Evolutionary conservation across 2,888 invertebrate species (phyloP).

Genomic region (Mesochorus sp.): DNA sequence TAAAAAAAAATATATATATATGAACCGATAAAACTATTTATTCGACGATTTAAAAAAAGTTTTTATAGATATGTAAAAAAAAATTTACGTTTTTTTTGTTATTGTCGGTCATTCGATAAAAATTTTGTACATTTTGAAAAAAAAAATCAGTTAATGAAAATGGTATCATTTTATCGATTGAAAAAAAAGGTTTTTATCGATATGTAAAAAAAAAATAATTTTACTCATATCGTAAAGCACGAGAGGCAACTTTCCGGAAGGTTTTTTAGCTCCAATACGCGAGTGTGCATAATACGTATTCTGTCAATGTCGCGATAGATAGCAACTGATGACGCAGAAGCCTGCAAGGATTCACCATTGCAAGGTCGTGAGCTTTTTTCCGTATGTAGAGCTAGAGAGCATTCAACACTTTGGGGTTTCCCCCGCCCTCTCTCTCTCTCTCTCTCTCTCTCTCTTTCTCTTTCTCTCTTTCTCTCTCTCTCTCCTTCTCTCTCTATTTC

Average conservation of each 20-base stretch:
- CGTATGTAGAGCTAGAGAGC: constrained; percentile 49
- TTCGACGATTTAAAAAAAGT: no score
- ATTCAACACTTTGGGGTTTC: constrained; percentile 71
- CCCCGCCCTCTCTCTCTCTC: no score
- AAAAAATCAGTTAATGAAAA: no score
- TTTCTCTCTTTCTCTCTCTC: constrained; percentile 22
- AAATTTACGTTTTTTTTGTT: no score
- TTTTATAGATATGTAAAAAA: no score
- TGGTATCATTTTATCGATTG: no score
- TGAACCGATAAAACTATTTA: no score
- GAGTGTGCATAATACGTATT: not conserved
- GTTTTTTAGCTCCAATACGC: not conserved
- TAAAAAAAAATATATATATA: no score
- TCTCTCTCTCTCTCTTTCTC: not conserved
- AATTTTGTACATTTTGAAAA: no score
- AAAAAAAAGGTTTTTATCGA: no score
- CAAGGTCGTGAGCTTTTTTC: constrained; percentile 72
- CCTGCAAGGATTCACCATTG: constrained; percentile 71
- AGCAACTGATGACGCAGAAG: constrained; percentile 60
- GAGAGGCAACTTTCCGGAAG: constrained; percentile 6
- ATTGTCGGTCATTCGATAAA: no score
- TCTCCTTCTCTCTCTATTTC: no score
- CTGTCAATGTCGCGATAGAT: constrained; percentile 38
- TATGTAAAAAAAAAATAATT: not conserved
- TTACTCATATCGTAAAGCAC: constrained; percentile 3